Evolutionary conservation across 1,140 invertebrate genomes (phyloP).

Genomic region (Heterodera carotae): DNA sequence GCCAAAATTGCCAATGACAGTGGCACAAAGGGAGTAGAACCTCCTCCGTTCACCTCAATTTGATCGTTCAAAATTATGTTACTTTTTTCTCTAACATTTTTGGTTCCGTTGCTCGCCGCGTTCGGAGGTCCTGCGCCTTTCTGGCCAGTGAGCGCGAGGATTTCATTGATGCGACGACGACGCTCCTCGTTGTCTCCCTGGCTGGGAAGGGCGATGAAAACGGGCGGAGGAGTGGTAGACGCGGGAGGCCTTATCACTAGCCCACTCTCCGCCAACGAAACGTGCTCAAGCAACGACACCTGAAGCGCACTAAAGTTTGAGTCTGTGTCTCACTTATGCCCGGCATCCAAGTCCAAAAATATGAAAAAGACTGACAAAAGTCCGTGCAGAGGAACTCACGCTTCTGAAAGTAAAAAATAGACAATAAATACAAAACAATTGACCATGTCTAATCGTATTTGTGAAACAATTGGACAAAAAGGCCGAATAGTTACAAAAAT

Average conservation of each 20-base stretch:
- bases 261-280: constrained; percentile 8
- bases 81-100: neutral
- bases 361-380: no score
- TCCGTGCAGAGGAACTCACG: no score
- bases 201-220: neutral
- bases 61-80: neutral
- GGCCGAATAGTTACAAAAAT: no score
- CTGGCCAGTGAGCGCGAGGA: constrained; percentile 39
- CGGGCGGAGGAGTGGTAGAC: constrained; percentile 13
- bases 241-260: neutral
- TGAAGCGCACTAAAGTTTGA: no score
- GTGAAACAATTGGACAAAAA: no score
- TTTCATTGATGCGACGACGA: constrained; percentile 37
- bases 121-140: neutral
- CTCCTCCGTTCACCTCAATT: neutral
- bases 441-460: no score
- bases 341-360: no score
- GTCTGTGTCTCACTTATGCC: no score
- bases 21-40: neutral
- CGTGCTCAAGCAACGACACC: constrained; percentile 11
- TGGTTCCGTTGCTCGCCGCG: neutral
- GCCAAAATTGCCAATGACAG: neutral
- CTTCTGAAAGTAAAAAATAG: no score
- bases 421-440: no score
- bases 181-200: constrained; percentile 35